phyloP scores from a whole-genome alignment of 2,797 vertebrate species.

The Uromys caudimaculatus region DNA sequence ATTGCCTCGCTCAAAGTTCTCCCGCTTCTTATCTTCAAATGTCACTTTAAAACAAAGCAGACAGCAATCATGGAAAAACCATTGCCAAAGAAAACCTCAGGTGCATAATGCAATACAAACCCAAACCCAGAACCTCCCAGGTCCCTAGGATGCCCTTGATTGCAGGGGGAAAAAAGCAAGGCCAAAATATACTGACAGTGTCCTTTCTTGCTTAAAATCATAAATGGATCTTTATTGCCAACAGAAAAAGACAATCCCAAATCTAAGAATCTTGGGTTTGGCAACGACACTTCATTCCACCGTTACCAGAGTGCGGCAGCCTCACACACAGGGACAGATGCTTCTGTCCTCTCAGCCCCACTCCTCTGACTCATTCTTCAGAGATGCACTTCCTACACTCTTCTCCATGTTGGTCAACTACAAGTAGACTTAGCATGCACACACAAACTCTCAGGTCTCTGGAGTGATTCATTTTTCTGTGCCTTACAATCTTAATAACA shows the following conservation, averaged over 20 bases:
- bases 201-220: slow-evolving; percentile 3
- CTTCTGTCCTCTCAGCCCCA: background rate
- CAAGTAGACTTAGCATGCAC: background rate
- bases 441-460: background rate
- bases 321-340: background rate
- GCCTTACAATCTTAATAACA: background rate
- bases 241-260: slow-evolving; percentile 1
- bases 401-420: background rate
- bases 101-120: background rate
- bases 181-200: slow-evolving; percentile 17
- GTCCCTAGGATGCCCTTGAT: background rate
- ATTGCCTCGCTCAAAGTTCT: slow-evolving; percentile 98
- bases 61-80: background rate
- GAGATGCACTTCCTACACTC: background rate
- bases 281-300: background rate
- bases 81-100: background rate
- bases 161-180: background rate
- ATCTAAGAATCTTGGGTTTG: background rate
- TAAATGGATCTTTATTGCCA: background rate
- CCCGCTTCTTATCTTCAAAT: slow-evolving; percentile 98
- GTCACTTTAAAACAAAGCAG: slow-evolving; percentile 89
- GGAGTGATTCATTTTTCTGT: background rate
- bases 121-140: background rate
- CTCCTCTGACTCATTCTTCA: background rate
- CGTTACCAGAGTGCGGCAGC: background rate